Evolutionary conservation across 2,888 invertebrate species (phyloP).

Genomic region (Harpalus rubripes): DNA sequence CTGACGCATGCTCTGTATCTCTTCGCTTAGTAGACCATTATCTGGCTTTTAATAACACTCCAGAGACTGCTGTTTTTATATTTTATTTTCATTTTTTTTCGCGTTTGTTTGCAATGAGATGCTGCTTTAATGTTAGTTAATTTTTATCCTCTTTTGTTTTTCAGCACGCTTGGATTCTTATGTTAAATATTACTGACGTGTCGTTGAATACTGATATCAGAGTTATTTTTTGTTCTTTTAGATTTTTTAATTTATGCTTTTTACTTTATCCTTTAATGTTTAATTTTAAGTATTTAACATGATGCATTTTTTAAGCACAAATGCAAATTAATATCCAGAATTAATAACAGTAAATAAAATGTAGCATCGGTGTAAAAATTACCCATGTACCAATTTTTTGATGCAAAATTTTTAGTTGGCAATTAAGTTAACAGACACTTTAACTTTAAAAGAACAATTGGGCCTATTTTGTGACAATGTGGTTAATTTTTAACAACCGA

Average conservation of each 20-base stretch:
- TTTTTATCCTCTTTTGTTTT: conserved; percentile 52
- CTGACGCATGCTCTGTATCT: conserved; percentile 32
- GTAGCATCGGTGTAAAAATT: no score
- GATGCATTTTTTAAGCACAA: no score
- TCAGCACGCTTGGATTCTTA: conserved; percentile 57
- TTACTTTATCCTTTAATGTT: not conserved
- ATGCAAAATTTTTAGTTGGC: no score
- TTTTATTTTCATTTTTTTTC: conserved; percentile 58
- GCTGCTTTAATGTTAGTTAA: conserved; percentile 55
- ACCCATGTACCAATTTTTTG: no score
- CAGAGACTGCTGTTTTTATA: conserved; percentile 56
- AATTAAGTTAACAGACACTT: no score
- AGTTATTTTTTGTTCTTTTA: conserved; percentile 33
- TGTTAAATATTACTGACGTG: conserved; percentile 50
- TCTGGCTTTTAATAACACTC: conserved; percentile 61
- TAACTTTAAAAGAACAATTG: no score
- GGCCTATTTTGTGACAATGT: no score
- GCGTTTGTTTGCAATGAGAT: conserved; percentile 53
- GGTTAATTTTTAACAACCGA: no score
- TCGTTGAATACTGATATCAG: conserved; percentile 46
- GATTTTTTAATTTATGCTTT: conserved; percentile 18
- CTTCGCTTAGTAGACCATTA: conserved; percentile 63
- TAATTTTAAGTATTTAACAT: not conserved
- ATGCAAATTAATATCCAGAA: no score
- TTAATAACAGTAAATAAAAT: no score